These are phyloP conservation scores for Ctenopoma multispine DNA, from an alignment of 2,797 vertebrate genomes.

Conservation along the genomic window DNA sequence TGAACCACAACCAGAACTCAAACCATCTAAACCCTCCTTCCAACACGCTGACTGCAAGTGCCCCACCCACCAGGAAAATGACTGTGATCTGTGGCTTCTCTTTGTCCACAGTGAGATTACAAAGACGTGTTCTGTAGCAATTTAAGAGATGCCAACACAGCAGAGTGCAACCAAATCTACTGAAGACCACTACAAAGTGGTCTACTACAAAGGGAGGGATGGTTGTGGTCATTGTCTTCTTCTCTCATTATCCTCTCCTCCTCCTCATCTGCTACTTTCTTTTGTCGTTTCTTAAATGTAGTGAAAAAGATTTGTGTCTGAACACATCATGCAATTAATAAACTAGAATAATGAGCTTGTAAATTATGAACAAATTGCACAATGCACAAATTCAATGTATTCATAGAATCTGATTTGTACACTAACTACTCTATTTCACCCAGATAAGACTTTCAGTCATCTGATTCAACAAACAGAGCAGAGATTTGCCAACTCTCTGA, in stretches of 20 bases:
- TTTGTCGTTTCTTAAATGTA: background rate
- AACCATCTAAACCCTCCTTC: conserved; percentile 3
- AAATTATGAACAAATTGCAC: too few relatives aligned
- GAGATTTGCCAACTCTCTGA: background rate
- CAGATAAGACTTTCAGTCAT: background rate
- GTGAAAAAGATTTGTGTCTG: background rate
- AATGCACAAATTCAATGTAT: too few relatives aligned
- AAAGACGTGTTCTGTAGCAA: conserved; percentile 15
- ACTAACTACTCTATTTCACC: background rate
- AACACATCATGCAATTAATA: too few relatives aligned
- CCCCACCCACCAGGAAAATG: conserved; percentile 24
- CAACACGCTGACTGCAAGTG: background rate
- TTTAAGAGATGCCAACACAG: conserved; percentile 12
- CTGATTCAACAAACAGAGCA: background rate
- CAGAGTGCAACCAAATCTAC: background rate
- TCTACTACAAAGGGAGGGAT: background rate
- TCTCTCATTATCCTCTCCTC: conserved; percentile 2
- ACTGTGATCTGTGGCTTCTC: conserved; percentile 17
- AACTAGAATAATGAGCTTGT: too few relatives aligned
- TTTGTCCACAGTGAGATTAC: conserved; percentile 34
- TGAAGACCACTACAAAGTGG: conserved; percentile 3
- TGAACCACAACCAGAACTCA: conserved; percentile 6
- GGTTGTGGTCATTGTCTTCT: background rate
- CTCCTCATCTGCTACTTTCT: background rate
- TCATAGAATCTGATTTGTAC: too few relatives aligned